These are phyloP conservation scores for Cephalopachus bancanus DNA, from an alignment of 2,797 vertebrate genomes.

Conservation along the genomic window DNA sequence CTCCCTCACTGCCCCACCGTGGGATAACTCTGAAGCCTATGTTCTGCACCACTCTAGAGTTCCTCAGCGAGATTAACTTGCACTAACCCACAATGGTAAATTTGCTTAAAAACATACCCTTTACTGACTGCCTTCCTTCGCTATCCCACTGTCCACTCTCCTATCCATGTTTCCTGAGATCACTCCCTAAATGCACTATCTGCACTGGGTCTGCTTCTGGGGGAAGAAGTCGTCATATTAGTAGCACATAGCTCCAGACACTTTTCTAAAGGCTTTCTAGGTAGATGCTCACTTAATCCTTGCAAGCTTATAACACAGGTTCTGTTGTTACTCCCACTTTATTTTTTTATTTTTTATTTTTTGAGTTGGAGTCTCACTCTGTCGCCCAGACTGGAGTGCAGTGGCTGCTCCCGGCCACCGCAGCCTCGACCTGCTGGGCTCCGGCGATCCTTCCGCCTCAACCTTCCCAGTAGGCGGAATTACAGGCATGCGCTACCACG, in stretches of 20 bases:
- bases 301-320: background rate
- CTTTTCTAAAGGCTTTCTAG: background rate
- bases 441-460: too few relatives aligned
- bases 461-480: too few relatives aligned
- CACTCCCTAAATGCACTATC: background rate
- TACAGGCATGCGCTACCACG: too few relatives aligned
- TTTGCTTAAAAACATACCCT: background rate
- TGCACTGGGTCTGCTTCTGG: background rate
- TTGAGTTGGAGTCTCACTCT: too few relatives aligned
- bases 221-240: background rate
- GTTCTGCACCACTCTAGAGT: background rate
- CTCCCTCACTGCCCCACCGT: accelerated
- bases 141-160: background rate
- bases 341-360: background rate
- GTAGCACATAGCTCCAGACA: background rate
- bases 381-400: too few relatives aligned
- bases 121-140: background rate
- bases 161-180: background rate
- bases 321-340: background rate
- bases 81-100: background rate
- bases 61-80: background rate
- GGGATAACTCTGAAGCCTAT: too few relatives aligned
- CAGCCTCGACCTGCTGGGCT: too few relatives aligned
- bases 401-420: too few relatives aligned
- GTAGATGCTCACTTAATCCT: background rate